Conservation (phyloP, 2,888 invertebrate species). For the Nezara viridula region DNA sequence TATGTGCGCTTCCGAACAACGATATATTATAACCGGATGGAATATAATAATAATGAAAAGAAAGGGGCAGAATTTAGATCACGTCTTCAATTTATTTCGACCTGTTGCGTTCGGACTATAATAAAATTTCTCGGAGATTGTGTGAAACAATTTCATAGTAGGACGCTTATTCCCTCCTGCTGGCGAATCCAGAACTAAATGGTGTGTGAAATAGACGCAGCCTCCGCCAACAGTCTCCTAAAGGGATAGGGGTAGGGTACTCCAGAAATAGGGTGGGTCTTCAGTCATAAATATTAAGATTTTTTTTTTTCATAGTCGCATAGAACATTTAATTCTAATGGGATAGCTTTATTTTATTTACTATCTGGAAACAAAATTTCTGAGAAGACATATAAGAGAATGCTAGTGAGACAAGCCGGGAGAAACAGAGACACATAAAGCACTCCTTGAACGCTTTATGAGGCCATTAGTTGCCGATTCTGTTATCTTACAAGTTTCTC, state of each 20-base stretch:
- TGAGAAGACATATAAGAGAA: no score
- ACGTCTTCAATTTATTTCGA: background rate
- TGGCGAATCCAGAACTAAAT: background rate
- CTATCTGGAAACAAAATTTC: no score
- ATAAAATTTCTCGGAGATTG: background rate
- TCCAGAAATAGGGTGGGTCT: no score
- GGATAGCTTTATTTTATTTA: background rate
- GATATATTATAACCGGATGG: no score
- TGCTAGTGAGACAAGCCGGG: background rate
- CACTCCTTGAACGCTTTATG: background rate
- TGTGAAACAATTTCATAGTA: constrained; percentile 1
- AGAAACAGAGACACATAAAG: constrained; percentile 7
- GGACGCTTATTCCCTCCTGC: background rate
- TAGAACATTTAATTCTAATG: background rate
- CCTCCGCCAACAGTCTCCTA: background rate
- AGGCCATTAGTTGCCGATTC: background rate
- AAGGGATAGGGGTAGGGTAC: no score
- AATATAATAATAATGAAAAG: background rate
- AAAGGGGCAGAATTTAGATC: background rate
- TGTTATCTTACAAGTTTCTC: background rate
- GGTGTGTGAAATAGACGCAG: background rate
- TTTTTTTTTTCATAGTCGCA: background rate
- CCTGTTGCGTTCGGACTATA: background rate
- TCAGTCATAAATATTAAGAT: background rate
- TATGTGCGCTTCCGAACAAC: no score